A percentile compares a stretch with the other conserved stretches of the same genome.
Evolutionary conservation across 2,888 invertebrate genomes (phyloP).

Genomic region (Poecilus cupreus): DNA sequence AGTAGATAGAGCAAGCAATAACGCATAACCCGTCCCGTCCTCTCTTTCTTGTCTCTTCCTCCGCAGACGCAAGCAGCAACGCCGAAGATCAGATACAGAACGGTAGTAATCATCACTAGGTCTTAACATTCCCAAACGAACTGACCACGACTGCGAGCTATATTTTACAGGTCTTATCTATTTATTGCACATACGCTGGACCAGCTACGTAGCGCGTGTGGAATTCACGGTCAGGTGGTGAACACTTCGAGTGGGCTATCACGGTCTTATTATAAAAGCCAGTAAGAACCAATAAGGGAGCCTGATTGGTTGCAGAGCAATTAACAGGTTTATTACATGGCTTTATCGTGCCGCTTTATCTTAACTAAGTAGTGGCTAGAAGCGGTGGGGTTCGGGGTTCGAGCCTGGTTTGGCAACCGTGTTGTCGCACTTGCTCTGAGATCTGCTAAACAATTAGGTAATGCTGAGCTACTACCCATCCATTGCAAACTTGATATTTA

Average conservation of each 20-base stretch:
- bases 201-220: constrained; percentile 59
- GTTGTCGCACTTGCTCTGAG: neutral
- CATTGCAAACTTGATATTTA: no score
- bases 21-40: neutral
- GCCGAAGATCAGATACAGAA: constrained; percentile 47
- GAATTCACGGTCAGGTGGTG: constrained; percentile 36
- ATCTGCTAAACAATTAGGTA: constrained; percentile 42
- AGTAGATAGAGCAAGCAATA: neutral
- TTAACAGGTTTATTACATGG: constrained; percentile 72
- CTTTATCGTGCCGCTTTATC: constrained; percentile 71
- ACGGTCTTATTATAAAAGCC: constrained; percentile 68
- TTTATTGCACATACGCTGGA: constrained; percentile 68
- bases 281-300: constrained; percentile 68
- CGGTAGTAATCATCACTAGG: constrained; percentile 56
- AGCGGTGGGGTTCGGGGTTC: neutral
- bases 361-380: constrained; percentile 59
- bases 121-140: constrained; percentile 55
- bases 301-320: constrained; percentile 70
- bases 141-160: constrained; percentile 64
- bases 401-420: constrained; percentile 13
- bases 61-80: constrained; percentile 1
- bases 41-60: neutral
- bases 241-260: constrained; percentile 57
- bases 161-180: constrained; percentile 70
- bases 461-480: neutral